Conservation (phyloP, 2,797 vertebrate species). For the Saxicola maurus region DNA sequence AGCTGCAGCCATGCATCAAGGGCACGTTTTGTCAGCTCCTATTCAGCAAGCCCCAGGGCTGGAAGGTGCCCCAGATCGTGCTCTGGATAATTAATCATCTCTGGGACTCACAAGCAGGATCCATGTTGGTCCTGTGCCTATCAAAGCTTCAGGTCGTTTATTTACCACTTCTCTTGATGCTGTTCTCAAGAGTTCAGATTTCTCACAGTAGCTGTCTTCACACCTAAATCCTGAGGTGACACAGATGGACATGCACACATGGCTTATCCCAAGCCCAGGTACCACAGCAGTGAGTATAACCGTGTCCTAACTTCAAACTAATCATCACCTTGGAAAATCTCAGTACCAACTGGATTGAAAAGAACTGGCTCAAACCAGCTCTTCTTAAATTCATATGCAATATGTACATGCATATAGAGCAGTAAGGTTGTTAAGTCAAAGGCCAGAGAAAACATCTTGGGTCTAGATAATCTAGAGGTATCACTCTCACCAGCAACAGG, state of each 20-base stretch:
- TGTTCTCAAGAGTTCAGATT: not conserved
- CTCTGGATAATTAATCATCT: not conserved
- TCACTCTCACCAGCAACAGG: fast-evolving
- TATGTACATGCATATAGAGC: fast-evolving
- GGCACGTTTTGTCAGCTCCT: not conserved
- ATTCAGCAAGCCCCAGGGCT: not conserved
- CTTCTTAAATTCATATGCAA: not conserved
- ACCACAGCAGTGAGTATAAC: not conserved
- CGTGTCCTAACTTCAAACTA: fast-evolving
- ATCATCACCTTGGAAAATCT: not conserved
- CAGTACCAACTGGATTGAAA: not conserved
- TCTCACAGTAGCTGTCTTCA: not conserved
- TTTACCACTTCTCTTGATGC: not conserved
- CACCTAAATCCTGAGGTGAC: not conserved
- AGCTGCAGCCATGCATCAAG: not conserved
- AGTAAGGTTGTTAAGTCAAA: not conserved
- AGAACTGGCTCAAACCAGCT: not conserved
- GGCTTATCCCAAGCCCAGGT: not conserved
- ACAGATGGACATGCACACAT: fast-evolving
- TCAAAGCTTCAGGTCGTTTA: not conserved
- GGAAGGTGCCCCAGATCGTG: not conserved
- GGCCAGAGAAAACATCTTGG: not conserved
- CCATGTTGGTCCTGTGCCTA: fast-evolving
- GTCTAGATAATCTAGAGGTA: not conserved
- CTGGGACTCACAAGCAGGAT: not conserved